These are phyloP conservation scores for Glyptemys insculpta DNA, from an alignment of 2,797 vertebrate species.

Conservation along the genomic window DNA sequence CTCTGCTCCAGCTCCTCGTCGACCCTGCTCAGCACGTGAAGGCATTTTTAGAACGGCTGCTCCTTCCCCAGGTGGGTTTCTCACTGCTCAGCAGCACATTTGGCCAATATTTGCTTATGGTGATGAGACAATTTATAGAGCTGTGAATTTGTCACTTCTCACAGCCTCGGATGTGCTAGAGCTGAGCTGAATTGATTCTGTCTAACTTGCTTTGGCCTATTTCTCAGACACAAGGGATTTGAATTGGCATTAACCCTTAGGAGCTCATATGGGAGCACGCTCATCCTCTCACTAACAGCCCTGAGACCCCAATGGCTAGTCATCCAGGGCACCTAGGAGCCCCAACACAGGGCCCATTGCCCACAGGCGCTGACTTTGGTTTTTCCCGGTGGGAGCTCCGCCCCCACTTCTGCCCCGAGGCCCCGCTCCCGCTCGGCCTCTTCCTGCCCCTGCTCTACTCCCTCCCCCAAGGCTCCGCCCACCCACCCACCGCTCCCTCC, in stretches of 20 bases:
- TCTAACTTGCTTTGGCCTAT: neutral
- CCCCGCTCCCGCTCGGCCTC: too few relatives aligned
- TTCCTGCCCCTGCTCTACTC: too few relatives aligned
- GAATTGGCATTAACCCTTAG: neutral
- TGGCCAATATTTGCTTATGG: fast-evolving
- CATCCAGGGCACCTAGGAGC: fast-evolving
- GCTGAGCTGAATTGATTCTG: neutral
- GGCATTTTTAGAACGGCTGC: neutral
- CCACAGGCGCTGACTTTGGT: too few relatives aligned
- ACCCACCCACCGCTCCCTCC: too few relatives aligned
- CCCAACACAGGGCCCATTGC: neutral
- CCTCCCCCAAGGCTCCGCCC: too few relatives aligned
- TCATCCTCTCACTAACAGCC: neutral
- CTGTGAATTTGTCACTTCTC: neutral
- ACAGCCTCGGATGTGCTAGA: neutral
- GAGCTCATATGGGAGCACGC: neutral
- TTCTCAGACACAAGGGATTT: neutral
- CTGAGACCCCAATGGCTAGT: fast-evolving
- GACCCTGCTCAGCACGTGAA: neutral
- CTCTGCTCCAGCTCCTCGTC: fast-evolving
- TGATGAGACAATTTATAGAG: neutral
- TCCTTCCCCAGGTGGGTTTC: neutral
- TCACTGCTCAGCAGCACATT: neutral
- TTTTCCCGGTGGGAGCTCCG: too few relatives aligned
- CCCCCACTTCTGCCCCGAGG: too few relatives aligned